phyloP scores from a whole-genome alignment of 2,888 invertebrate genomes.

The Eudasyphora cyanicolor region DNA sequence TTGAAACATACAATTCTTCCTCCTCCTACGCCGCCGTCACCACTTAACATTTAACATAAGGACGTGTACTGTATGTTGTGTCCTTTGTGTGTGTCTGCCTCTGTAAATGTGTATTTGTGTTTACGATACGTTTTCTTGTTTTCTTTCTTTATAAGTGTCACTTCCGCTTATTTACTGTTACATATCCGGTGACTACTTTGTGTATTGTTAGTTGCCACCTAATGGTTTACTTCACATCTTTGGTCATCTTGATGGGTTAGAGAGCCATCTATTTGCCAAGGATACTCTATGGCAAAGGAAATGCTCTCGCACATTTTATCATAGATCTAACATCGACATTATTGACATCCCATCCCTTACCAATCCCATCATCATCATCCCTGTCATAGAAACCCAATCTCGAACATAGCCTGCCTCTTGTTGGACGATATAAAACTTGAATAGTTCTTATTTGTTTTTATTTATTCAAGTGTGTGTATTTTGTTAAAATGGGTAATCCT shows the following conservation, averaged over 20 bases:
- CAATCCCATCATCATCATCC: slow-evolving; percentile 23
- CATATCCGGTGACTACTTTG: slow-evolving; percentile 20
- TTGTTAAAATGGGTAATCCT: slow-evolving; percentile 42
- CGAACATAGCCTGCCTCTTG: not conserved
- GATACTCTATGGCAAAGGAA: slow-evolving; percentile 28
- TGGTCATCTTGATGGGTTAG: slow-evolving; percentile 24
- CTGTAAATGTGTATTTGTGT: not conserved
- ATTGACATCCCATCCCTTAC: too few relatives aligned
- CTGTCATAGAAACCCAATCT: not conserved
- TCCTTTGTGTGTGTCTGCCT: not conserved
- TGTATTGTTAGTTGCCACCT: not conserved
- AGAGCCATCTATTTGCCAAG: not conserved
- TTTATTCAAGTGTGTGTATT: slow-evolving; percentile 16
- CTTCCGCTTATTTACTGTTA: slow-evolving; percentile 41
- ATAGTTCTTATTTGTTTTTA: slow-evolving; percentile 33
- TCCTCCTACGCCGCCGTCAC: not conserved
- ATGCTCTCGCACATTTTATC: slow-evolving; percentile 43
- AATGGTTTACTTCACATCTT: slow-evolving; percentile 25
- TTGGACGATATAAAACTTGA: slow-evolving; percentile 17
- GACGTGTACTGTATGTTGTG: too few relatives aligned
- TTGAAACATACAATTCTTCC: too few relatives aligned
- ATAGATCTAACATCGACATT: not conserved
- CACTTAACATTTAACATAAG: slow-evolving; percentile 25
- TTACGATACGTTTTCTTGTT: not conserved
- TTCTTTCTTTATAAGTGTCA: slow-evolving; percentile 29